phyloP scores from a whole-genome alignment of 2,113 vertebrate species.

The Aptenodytes forsteri region DNA sequence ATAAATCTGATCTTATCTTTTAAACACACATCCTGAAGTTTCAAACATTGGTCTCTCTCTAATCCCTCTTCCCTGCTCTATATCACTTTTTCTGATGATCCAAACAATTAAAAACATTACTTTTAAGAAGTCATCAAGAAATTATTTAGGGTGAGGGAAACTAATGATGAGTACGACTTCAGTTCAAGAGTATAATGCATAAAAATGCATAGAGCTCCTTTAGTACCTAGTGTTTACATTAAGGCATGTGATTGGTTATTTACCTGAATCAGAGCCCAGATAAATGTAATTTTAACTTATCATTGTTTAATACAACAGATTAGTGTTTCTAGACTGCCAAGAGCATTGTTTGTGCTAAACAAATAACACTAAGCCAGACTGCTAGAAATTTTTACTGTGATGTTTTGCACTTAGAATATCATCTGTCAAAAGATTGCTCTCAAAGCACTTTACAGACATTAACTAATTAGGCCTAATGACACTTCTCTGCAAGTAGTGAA shows the following conservation, averaged over 20 bases:
- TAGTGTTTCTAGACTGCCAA: not conserved
- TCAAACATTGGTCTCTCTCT: not conserved
- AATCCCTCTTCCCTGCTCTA: not conserved
- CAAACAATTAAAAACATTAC: not conserved
- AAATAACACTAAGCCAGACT: not conserved
- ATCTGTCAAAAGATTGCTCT: constrained; percentile 49
- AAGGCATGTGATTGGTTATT: not conserved
- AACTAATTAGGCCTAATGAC: constrained; percentile 58
- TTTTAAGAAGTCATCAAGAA: not conserved
- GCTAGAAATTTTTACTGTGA: not conserved
- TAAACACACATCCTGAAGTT: not conserved
- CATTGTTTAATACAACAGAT: not conserved
- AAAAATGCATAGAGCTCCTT: not conserved
- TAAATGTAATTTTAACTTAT: constrained; percentile 1
- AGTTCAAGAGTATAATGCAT: not conserved
- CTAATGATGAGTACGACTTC: not conserved
- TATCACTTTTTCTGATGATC: not conserved
- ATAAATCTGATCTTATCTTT: not conserved
- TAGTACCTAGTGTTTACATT: not conserved
- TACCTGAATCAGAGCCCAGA: not conserved
- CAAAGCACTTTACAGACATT: constrained; percentile 48
- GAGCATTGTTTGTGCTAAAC: constrained; percentile 12
- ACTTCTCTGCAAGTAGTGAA: constrained; percentile 43
- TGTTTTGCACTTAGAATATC: constrained; percentile 31
- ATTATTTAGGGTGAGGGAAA: not conserved